phyloP scores from a whole-genome alignment of 1,140 invertebrate genomes.

The Platyura marginata region DNA sequence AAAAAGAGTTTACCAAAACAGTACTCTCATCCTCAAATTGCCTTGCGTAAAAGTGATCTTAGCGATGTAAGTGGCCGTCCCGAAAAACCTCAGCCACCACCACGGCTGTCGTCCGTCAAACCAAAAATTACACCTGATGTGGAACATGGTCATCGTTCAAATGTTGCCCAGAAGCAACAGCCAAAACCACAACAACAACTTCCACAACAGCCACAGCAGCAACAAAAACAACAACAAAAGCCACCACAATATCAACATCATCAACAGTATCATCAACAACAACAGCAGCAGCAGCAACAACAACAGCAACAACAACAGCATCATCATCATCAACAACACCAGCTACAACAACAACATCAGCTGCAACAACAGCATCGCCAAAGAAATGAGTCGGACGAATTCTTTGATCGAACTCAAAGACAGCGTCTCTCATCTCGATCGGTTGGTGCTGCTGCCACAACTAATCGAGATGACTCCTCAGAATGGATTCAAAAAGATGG shows the following conservation, averaged over 20 bases:
- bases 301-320: neutral
- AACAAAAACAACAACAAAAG: neutral
- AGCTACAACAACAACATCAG: neutral
- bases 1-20: conserved; percentile 1
- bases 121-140: conserved; percentile 18
- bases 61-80: no score
- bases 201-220: neutral
- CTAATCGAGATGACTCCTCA: neutral
- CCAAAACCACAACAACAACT: neutral
- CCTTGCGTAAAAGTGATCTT: neutral
- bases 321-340: neutral
- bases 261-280: neutral
- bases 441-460: neutral
- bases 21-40: neutral
- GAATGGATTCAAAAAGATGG: conserved; percentile 4
- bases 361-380: neutral
- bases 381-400: conserved; percentile 6
- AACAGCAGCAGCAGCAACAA: neutral
- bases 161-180: neutral
- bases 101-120: conserved; percentile 7
- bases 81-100: conserved; percentile 16
- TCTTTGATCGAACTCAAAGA: conserved; percentile 21
- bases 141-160: neutral
- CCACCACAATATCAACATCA: neutral
- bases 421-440: conserved; percentile 22